Conservation (phyloP, 2,113 vertebrate species). For the Pagrus major region DNA sequence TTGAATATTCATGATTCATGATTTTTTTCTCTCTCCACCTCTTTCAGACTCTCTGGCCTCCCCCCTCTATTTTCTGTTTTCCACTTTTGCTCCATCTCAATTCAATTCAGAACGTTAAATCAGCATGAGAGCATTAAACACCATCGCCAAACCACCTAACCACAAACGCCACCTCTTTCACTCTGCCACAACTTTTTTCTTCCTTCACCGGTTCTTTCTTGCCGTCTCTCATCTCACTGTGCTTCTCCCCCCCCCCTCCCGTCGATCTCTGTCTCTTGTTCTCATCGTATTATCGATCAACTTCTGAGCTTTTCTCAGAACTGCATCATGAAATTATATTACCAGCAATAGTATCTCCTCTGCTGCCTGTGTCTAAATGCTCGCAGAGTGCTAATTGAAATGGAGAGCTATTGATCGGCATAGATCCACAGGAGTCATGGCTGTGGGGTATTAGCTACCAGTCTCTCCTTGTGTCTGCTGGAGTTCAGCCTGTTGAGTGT, state of each 20-base stretch:
- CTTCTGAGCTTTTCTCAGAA: constrained; percentile 81
- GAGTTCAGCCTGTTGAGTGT: constrained; percentile 68
- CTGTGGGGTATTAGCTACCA: constrained; percentile 57
- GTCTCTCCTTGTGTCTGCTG: constrained; percentile 51
- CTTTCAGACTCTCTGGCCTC: not conserved
- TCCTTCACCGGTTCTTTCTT: not conserved
- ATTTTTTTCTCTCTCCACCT: constrained; percentile 30
- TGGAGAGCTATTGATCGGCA: constrained; percentile 82
- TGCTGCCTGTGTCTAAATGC: constrained; percentile 82
- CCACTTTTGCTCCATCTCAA: constrained; percentile 42
- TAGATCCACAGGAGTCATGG: constrained; percentile 66
- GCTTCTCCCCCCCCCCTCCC: not conserved
- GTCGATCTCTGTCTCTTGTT: constrained; percentile 46
- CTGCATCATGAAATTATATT: constrained; percentile 83
- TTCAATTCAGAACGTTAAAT: constrained; percentile 61
- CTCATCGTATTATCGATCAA: constrained; percentile 76
- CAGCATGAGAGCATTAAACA: constrained; percentile 37
- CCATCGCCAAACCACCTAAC: constrained; percentile 54
- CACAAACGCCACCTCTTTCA: constrained; percentile 37
- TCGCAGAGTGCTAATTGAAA: constrained; percentile 83
- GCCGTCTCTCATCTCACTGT: not conserved
- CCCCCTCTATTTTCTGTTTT: constrained; percentile 25
- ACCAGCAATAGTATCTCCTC: constrained; percentile 80
- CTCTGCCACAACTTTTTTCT: not conserved
- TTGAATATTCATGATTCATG: constrained; percentile 76